Percentiles rank a stretch among this genome's conserved stretches.
Conservation (phyloP, 2,113 vertebrate genomes). For the Pollimyrus isidori region DNA sequence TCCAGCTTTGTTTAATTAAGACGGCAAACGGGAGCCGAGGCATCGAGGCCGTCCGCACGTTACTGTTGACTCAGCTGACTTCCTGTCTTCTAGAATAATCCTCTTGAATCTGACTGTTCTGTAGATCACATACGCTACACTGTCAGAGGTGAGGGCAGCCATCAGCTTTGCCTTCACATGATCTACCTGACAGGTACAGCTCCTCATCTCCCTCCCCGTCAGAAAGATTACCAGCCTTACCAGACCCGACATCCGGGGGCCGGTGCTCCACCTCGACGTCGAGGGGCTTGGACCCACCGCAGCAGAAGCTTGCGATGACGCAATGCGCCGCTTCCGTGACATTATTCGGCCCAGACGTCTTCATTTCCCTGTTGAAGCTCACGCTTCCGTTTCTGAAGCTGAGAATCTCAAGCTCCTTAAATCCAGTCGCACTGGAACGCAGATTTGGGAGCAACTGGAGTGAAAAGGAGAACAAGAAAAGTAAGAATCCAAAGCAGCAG, state of each 20-base stretch:
- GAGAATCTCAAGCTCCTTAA: conserved; percentile 88
- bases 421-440: conserved; percentile 81
- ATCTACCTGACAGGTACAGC: background rate
- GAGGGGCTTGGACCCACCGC: conserved; percentile 65
- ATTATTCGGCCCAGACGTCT: conserved; percentile 77
- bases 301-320: conserved; percentile 76
- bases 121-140: background rate
- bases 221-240: conserved; percentile 50
- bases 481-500: background rate
- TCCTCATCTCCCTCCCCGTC: background rate
- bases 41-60: background rate
- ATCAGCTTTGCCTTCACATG: background rate
- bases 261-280: conserved; percentile 80
- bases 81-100: background rate
- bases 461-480: conserved; percentile 14
- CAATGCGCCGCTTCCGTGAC: conserved; percentile 75
- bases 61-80: background rate
- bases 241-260: conserved; percentile 78
- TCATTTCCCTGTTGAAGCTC: conserved; percentile 85
- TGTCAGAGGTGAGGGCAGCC: background rate
- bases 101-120: background rate
- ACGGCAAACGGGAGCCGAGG: background rate
- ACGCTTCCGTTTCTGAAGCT: conserved; percentile 89
- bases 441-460: conserved; percentile 84
- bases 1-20: background rate